Base-by-base conservation (phyloP, 2,888 invertebrate species). In the Crocallis elinguaria region DNA sequence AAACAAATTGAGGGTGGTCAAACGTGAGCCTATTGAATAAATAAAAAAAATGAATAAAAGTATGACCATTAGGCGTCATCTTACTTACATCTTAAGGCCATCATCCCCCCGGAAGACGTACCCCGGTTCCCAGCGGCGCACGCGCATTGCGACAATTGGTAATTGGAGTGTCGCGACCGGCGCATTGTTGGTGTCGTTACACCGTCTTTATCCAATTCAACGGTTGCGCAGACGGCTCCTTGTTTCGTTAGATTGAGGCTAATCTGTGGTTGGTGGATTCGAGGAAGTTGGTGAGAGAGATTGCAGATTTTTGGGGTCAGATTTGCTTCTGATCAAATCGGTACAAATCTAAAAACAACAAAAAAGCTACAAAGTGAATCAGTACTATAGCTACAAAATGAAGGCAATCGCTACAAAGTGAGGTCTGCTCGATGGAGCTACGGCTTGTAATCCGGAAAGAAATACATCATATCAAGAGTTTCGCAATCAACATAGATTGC, bases 141-240 rank as follows among this genome's bases (percentile, higher is more conserved):
- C 67, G 76, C 78, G 74, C 75, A 71, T 54, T 65, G 64, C 69
- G 71, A 76, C 89, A 88, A 90, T 73, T 86, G 86, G 81, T 89
- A 88, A 90, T 89, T 82, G 86, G 73, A 72, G 69, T 68, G 76
- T 69, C 71, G 65, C 66, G 60, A 68, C 62, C 75, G 56, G 68
- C 67, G 81, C 82, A 86, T 90, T 89, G 89, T 88, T 82, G 80
- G 82, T 84, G 88, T 84, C 79, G 84, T 88, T 88, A 86, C 84
- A 85, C 84, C 78, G 85, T 88, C 77, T 88, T 91, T 90, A 91
- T 90, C 79, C 90, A 91, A 91, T 90, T 90, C 86, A 84, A 78
- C 76, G 69, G 75, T 73, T 79, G 82, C 74, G 75, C 77, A 67
- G 68, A 62, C 72, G 72, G 67, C 78, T 73, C 71, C 82, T 88